phyloP scores from a whole-genome alignment of 2,113 vertebrate genomes.

The Pachycephala philippinensis region DNA sequence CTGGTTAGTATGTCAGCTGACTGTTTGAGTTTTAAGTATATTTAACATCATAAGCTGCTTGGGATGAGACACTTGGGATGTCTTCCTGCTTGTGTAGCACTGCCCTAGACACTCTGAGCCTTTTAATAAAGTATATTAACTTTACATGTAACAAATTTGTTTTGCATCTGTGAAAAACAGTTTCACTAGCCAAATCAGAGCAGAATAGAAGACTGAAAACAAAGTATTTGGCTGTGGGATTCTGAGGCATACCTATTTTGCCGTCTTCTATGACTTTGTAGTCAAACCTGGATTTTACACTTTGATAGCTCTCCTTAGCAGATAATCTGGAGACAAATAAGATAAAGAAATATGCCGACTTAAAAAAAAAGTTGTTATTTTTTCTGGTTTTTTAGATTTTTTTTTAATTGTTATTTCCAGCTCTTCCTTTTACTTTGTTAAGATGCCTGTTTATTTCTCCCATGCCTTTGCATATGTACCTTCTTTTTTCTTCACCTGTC shows the following conservation, averaged over 20 bases:
- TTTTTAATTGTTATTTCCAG: background rate
- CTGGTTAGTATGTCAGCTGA: background rate
- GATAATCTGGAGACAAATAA: background rate
- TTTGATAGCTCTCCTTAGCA: background rate
- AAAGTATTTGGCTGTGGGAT: background rate
- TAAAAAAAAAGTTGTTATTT: accelerated
- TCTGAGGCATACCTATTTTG: background rate
- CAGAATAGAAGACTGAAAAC: background rate
- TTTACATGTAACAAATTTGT: background rate
- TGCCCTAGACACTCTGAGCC: background rate
- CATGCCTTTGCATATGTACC: background rate
- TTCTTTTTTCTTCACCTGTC: background rate
- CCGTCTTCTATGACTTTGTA: accelerated
- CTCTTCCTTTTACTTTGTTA: background rate
- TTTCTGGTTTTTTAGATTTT: background rate
- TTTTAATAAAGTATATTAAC: background rate
- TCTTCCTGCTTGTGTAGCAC: background rate
- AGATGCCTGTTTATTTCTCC: background rate
- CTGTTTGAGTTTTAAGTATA: background rate
- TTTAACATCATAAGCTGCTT: background rate
- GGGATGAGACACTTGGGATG: background rate
- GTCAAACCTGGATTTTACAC: background rate
- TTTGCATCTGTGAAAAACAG: background rate
- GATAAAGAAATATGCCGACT: background rate
- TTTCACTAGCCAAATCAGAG: background rate